Base-by-base conservation (phyloP, 2,113 vertebrate species). In the Rhabdornis inornatus region DNA sequence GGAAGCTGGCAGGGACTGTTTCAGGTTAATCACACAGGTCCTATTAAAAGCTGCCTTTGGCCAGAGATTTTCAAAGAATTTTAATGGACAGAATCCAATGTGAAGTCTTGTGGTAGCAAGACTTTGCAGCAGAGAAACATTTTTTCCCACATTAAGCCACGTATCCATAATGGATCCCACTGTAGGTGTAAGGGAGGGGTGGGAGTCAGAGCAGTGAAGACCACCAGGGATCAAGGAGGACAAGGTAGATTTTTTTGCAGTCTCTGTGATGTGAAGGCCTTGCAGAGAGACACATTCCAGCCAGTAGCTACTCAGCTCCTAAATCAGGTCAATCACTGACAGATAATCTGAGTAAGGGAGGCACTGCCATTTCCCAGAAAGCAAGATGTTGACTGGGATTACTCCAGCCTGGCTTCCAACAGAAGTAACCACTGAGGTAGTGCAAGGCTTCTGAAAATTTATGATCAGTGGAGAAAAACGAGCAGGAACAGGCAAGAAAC, bases 401-500 rank as follows among this genome's bases (percentile, higher is more conserved):
- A 91, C 15, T 69, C 31, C n/a, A 92, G 68, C 28, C 49, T 53
- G 57, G 11, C 63, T 93, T 71, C 70, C 40, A 75, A 59, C 3
- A 7, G 39, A 74, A 72, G 33, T 21, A 66, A 45, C 33, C 14
- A 10, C 31, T 27, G 60, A 50, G 16, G 24, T 10, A 19, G 15
- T 3, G 3, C 2, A 69, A 64, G 27, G 55, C 19, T 80, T 81
- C 45, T 65, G 33, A 16, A 55, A 88, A 59, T 27, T 40, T 61
- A 55, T 17, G 1, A 50, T 22, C 33, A 77, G 35, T 1, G 10
- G 59, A 83, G 24, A 85, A 22, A 19, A 72, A 79, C 0, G 0
- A 94, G 23, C 33, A 88, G 39, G 9, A 93, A 49, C 19, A 71
- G 31, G 30, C 40, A 85, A 55, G 56, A 59, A 86, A 61, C 21